Conservation (phyloP, 2,797 vertebrate genomes). For the Bucorvus abyssinicus region DNA sequence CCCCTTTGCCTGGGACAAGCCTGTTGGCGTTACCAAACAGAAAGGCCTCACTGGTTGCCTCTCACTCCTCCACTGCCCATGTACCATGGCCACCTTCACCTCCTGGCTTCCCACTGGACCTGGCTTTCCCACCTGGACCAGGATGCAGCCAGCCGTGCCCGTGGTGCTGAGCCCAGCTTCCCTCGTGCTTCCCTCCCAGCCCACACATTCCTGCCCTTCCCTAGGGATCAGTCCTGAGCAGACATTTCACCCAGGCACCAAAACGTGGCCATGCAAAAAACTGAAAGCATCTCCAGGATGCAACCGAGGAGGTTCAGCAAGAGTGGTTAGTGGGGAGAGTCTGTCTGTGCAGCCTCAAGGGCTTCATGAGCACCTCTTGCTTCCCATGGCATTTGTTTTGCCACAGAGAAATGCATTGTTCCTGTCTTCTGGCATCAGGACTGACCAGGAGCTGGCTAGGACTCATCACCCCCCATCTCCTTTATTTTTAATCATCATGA, state of each 20-base stretch:
- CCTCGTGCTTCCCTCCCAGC: not conserved
- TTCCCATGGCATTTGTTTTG: not conserved
- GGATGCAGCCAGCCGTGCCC: not conserved
- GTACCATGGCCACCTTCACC: not conserved
- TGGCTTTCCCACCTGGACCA: accelerated
- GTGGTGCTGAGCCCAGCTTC: not conserved
- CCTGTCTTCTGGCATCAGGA: not conserved
- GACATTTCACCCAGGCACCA: accelerated
- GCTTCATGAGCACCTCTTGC: not conserved
- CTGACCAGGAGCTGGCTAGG: not conserved
- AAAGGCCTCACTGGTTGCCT: not conserved
- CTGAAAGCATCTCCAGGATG: not conserved
- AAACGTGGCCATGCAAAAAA: not conserved
- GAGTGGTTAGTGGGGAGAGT: not conserved
- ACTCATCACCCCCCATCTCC: not conserved
- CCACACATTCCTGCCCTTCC: accelerated
- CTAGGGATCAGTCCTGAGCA: accelerated
- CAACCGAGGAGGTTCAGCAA: accelerated
- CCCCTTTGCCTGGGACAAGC: not conserved
- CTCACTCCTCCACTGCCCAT: not conserved
- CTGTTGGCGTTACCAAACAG: not conserved
- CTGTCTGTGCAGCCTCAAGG: not conserved
- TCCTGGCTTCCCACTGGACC: not conserved
- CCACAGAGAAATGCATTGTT: not conserved
- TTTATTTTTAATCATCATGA: not conserved